Conservation (phyloP, 2,113 vertebrate species). For the Melanocharis versteri region DNA sequence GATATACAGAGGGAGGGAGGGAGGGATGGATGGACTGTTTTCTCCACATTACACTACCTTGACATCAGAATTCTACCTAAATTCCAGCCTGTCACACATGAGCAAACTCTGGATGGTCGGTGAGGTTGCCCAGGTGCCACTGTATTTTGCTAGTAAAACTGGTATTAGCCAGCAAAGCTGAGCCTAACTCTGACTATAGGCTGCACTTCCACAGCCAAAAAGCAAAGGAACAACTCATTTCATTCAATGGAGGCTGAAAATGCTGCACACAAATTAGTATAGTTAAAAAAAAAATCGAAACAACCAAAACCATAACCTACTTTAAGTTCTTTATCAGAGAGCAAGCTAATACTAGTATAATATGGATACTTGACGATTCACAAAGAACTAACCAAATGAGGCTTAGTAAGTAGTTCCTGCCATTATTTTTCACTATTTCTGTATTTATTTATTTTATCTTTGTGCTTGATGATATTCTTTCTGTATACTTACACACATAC, state of each 20-base stretch:
- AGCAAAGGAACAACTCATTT: background rate
- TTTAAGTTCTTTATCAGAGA: background rate
- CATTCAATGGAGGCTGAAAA: background rate
- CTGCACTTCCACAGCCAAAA: background rate
- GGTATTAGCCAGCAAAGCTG: background rate
- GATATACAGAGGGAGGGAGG: accelerated
- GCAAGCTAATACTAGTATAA: background rate
- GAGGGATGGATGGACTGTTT: background rate
- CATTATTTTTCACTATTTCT: background rate
- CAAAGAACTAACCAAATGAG: background rate
- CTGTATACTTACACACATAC: background rate
- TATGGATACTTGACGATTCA: background rate
- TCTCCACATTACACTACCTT: background rate
- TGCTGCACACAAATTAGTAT: background rate
- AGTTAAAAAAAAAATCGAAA: accelerated
- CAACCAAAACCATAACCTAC: background rate
- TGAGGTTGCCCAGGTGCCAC: background rate
- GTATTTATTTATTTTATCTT: background rate
- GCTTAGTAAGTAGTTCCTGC: background rate
- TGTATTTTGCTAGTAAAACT: background rate
- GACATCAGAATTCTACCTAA: background rate
- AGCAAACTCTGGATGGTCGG: background rate
- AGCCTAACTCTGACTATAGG: background rate
- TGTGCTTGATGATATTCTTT: background rate
- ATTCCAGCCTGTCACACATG: background rate